Evolutionary conservation across 1,140 invertebrate species (phyloP).

Genomic region (Akabosia matsudoensis): DNA sequence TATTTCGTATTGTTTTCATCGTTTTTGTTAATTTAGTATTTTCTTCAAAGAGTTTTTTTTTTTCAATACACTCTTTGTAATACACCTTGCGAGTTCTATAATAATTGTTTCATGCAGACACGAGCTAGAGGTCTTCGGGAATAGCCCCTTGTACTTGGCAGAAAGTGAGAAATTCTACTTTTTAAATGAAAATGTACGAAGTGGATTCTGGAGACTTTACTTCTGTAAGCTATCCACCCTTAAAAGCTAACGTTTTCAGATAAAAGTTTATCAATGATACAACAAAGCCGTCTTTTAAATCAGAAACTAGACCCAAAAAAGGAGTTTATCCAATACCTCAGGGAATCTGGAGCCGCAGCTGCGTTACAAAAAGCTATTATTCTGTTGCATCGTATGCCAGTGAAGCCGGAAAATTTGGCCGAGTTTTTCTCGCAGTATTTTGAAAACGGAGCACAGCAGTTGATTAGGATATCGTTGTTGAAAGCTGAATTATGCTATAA

Average conservation of each 20-base stretch:
- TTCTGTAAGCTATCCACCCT: background rate
- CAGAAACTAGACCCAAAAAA: background rate
- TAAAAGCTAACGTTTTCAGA: background rate
- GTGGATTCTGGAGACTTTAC: background rate
- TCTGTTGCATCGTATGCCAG: background rate
- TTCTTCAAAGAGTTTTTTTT: too few species aligned
- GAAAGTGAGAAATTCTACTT: too few species aligned
- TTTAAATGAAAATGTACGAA: constrained; percentile 6
- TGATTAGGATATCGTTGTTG: background rate
- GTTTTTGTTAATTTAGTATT: too few species aligned
- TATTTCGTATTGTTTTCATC: too few species aligned
- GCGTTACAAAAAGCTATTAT: background rate
- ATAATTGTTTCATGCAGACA: too few species aligned
- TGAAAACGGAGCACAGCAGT: constrained; percentile 10
- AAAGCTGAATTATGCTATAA: constrained; percentile 20
- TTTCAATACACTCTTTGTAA: too few species aligned
- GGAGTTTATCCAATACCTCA: background rate
- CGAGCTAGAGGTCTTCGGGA: too few species aligned
- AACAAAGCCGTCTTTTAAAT: background rate
- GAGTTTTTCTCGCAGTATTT: constrained; percentile 15
- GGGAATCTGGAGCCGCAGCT: background rate
- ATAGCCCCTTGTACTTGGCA: too few species aligned
- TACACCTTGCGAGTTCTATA: too few species aligned
- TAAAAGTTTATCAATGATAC: background rate
- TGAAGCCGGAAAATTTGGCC: constrained; percentile 10